Evolutionary conservation across 2,797 vertebrate genomes (phyloP).

Genomic region (Neosilurus mollespiculum): DNA sequence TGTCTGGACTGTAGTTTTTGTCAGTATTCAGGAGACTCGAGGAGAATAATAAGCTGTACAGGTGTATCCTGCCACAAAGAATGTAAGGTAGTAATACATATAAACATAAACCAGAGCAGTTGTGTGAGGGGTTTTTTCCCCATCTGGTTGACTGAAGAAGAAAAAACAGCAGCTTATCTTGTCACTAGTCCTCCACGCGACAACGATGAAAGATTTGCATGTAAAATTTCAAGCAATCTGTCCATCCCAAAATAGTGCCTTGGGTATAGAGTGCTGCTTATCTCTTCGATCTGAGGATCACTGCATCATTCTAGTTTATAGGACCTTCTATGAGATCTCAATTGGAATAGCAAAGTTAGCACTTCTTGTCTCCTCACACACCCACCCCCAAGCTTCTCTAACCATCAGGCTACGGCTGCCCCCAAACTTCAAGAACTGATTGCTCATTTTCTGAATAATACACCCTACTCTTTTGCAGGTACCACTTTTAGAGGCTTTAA

Average conservation of each 20-base stretch:
- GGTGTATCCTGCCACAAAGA: background rate
- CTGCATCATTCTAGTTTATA: background rate
- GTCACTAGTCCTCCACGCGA: background rate
- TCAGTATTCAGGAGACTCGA: background rate
- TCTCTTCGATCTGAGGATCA: background rate
- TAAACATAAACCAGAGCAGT: background rate
- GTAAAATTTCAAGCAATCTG: background rate
- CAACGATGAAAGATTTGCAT: background rate
- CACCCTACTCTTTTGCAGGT: no score
- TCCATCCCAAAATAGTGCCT: background rate
- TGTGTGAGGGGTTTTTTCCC: background rate
- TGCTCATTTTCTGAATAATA: no score
- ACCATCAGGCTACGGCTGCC: no score
- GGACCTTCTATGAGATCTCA: background rate
- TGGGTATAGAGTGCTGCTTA: conserved; percentile 1
- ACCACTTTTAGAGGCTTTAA: no score
- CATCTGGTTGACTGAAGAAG: background rate
- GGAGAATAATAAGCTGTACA: background rate
- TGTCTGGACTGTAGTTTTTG: background rate
- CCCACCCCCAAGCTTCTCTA: background rate
- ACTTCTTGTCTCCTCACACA: background rate
- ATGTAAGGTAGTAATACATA: background rate
- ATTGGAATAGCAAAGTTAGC: background rate
- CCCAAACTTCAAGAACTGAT: no score
- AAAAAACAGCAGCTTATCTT: background rate